Evolutionary conservation across 2,888 invertebrate genomes (phyloP).

Genomic region (Caprella mutica): DNA sequence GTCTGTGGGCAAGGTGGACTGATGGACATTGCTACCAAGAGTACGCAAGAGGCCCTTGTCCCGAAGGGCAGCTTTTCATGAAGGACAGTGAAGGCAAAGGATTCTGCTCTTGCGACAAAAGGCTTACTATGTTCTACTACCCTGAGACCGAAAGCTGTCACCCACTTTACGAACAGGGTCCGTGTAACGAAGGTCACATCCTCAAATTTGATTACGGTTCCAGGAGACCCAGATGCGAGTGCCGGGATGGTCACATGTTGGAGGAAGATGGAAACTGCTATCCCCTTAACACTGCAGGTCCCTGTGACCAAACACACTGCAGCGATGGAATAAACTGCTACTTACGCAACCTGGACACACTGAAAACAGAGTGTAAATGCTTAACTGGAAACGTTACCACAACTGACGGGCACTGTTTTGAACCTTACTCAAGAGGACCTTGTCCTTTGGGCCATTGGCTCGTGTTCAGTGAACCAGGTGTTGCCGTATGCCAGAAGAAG

Average conservation of each 20-base stretch:
- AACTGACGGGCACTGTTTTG: conserved; percentile 34
- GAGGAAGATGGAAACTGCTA: conserved; percentile 36
- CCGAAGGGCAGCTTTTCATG: conserved; percentile 34
- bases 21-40: conserved; percentile 36
- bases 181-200: conserved; percentile 35
- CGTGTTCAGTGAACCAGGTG: conserved; percentile 29
- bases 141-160: conserved; percentile 31
- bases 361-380: conserved; percentile 35
- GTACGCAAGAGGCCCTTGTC: conserved; percentile 35
- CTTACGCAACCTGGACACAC: conserved; percentile 34
- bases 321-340: conserved; percentile 33
- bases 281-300: conserved; percentile 35
- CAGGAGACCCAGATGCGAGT: conserved; percentile 34
- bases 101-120: conserved; percentile 34
- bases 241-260: conserved; percentile 35
- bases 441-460: conserved; percentile 34
- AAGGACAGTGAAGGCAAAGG: conserved; percentile 22
- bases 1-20: conserved; percentile 33
- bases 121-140: conserved; percentile 34
- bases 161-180: conserved; percentile 35
- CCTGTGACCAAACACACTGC: conserved; percentile 29
- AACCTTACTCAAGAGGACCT: conserved; percentile 35
- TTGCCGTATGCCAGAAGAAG: conserved; percentile 31
- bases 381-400: conserved; percentile 34
- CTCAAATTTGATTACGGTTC: conserved; percentile 36